A percentile compares a stretch with the other conserved stretches of the same genome.
Conservation (phyloP, 2,888 invertebrate species). For the Alloplasta piceator region DNA sequence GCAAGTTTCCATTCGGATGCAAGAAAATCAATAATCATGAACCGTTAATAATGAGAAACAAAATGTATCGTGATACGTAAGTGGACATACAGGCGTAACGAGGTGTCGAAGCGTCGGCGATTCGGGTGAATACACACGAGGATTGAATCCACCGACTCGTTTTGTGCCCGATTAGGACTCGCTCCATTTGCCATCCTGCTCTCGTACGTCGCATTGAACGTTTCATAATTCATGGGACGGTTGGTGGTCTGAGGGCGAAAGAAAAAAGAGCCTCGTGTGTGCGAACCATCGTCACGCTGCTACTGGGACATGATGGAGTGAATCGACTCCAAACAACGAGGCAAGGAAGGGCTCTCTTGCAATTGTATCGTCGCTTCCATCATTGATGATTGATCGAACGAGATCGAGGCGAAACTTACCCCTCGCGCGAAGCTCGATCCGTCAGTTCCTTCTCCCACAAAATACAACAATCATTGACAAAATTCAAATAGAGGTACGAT, state of each 20-base stretch:
- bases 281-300: constrained; percentile 58
- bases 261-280: constrained; percentile 42
- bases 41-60: constrained; percentile 14
- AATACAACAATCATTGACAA: too few relatives aligned
- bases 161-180: constrained; percentile 55
- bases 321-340: constrained; percentile 51
- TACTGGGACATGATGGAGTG: constrained; percentile 62
- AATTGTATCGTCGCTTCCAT: constrained; percentile 56
- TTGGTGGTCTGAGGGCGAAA: constrained; percentile 43
- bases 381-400: constrained; percentile 62
- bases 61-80: background rate
- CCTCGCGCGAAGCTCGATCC: too few relatives aligned
- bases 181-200: constrained; percentile 60
- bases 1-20: too few relatives aligned
- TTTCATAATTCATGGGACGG: constrained; percentile 65
- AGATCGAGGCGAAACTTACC: constrained; percentile 31
- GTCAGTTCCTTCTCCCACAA: too few relatives aligned
- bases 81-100: background rate
- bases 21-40: background rate
- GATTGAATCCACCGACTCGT: constrained; percentile 17
- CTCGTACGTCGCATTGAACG: constrained; percentile 47
- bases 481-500: background rate
- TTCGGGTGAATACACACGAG: constrained; percentile 13
- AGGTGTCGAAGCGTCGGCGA: constrained; percentile 43
- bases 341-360: background rate